Evolutionary conservation across 92 coral and sea anemone species (phyloP), one percentile per base, ranked within the genome.

Genomic region (Meandrina meandrites): DNA sequence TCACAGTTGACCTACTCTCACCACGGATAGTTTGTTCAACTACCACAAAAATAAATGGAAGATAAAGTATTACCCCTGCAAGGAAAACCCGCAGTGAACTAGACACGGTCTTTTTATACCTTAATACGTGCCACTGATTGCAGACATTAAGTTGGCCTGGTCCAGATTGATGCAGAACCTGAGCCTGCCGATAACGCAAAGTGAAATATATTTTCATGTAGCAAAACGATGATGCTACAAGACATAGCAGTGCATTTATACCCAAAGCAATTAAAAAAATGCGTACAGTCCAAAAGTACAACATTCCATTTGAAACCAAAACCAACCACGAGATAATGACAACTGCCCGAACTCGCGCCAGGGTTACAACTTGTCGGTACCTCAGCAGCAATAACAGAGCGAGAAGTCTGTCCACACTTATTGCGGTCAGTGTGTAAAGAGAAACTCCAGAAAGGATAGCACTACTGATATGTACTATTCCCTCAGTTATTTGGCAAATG

Each of bases 351-450:
- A 82, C 67, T 47, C 67, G 58, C 32, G 21, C 34, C 34, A 50
- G 30, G 16, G 86, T 82, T 19, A 70, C 62, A 28, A 32, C 19
- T 0, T 82, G 78, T 50, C 50, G 30, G 48, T 82, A 82, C 10
- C 68, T 30, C 22, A 82, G 47, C 5, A 78, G 78, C 31, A 82
- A 68, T 19, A 30, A 11, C 86, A 82, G 34, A 42, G 85, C 85
- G 42, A 81, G 62, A 24, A 67, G 85, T 67, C 76, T 42, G 60
- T 81, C 85, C 31, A 81, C 64, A 18, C 78, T 67, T 81, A 68
- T 81, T 21, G 54, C 16, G 19, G 85, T 81, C 19, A 81, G 22
- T 5, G 78, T 82, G 42, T 28, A 50, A 11, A 82, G 68, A 45
- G 86, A 82, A 42, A 70, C 22, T 14, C 77, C 86, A 21, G 50